Conservation (phyloP, 2,888 invertebrate genomes). For the Liodrosophila aerea region DNA sequence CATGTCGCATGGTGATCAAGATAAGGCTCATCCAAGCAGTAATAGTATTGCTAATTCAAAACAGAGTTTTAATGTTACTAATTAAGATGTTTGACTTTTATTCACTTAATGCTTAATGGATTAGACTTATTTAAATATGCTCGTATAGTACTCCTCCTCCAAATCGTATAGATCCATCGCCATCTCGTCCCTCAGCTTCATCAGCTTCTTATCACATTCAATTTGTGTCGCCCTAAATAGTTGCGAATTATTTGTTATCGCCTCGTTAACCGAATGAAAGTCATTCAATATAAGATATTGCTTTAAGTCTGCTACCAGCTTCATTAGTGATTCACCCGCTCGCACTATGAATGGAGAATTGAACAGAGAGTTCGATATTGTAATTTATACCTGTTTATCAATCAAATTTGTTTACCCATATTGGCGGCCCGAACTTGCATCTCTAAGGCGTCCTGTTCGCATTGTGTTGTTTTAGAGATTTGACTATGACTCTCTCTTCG, state of each 20-base stretch:
- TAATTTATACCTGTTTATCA: not conserved
- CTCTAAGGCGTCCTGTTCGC: slow-evolving; percentile 96
- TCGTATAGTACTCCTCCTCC: slow-evolving; percentile 83
- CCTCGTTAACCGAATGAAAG: slow-evolving; percentile 98
- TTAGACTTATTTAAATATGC: slow-evolving; percentile 80
- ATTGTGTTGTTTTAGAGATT: slow-evolving; percentile 93
- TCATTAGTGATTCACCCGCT: slow-evolving; percentile 98
- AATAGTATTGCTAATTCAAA: slow-evolving; percentile 13
- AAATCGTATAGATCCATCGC: slow-evolving; percentile 89
- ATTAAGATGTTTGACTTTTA: not conserved
- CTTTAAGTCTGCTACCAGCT: slow-evolving; percentile 98
- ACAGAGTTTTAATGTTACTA: no score
- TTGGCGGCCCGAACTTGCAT: slow-evolving; percentile 98
- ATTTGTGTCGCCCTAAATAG: slow-evolving; percentile 94
- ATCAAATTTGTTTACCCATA: slow-evolving; percentile 84
- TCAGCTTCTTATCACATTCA: slow-evolving; percentile 96
- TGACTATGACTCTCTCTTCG: slow-evolving; percentile 96
- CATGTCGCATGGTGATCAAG: slow-evolving; percentile 27
- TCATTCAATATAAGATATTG: slow-evolving; percentile 99
- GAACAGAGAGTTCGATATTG: not conserved
- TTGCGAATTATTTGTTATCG: slow-evolving; percentile 96
- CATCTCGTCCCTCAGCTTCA: slow-evolving; percentile 96
- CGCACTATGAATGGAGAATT: slow-evolving; percentile 90
- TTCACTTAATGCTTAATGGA: slow-evolving; percentile 7
- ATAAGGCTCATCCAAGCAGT: slow-evolving; percentile 13